phyloP scores from a whole-genome alignment of 2,113 vertebrate genomes.

The Loxodonta africana region DNA sequence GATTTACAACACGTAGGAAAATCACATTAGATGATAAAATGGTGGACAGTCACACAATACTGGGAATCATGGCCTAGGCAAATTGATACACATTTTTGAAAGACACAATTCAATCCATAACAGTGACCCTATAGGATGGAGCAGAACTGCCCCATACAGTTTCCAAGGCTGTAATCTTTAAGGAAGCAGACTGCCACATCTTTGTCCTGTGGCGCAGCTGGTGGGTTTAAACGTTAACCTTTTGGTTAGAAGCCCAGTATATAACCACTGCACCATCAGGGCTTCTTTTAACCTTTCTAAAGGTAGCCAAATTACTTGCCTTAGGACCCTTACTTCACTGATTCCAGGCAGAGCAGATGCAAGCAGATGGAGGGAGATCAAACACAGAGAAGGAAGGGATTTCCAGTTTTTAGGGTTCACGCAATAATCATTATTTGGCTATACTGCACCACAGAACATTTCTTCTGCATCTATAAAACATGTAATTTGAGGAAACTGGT shows the following conservation, averaged over 20 bases:
- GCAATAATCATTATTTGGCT: constrained; percentile 18
- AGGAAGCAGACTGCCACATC: background rate
- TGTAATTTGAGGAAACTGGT: background rate
- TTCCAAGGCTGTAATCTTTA: background rate
- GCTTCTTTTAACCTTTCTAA: background rate
- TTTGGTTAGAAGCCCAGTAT: too few relatives aligned
- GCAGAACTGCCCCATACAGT: background rate
- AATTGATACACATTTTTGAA: too few relatives aligned
- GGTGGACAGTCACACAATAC: too few relatives aligned
- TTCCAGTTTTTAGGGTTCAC: background rate
- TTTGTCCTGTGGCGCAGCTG: background rate
- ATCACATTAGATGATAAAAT: too few relatives aligned
- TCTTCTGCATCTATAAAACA: background rate
- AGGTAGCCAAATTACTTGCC: background rate
- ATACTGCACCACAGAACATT: background rate
- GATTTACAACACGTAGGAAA: too few relatives aligned
- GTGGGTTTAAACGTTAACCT: background rate
- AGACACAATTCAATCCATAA: too few relatives aligned
- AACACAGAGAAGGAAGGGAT: background rate
- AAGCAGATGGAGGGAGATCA: background rate
- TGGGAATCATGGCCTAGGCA: too few relatives aligned
- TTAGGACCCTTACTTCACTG: background rate
- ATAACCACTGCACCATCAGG: too few relatives aligned
- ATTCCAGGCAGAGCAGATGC: background rate
- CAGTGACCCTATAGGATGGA: background rate